Base-by-base conservation (phyloP, 2,888 invertebrate species). In the Eilema depressum region DNA sequence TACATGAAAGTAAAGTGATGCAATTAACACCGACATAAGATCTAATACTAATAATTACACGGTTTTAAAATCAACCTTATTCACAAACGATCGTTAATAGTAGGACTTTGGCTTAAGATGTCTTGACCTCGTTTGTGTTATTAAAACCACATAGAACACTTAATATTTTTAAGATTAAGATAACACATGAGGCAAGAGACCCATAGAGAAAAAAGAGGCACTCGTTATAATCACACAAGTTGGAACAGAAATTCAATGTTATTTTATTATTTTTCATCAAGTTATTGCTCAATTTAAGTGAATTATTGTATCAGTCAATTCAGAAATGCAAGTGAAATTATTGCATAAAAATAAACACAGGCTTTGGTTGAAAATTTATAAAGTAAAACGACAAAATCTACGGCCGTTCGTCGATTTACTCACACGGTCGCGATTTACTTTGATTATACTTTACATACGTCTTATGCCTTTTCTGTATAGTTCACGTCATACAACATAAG, bases 131-230 rank as follows among this genome's bases (percentile, higher is more conserved):
- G 53, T 53, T 53, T 2, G 53, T 53, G 8, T 53, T 53, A n/a
- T 53, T 53, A n/a, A 10, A 14, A 53, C 20, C 10, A n/a, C 10
- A 53, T 53, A 53, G n/a, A 47, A 20, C 47, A 47, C 47, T 47
- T 47, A 17, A 47, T n/a, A 53, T 53, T n/a, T 41, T 17, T 17
- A 53, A 53, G 53, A 53, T 53, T 53, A 17, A 47, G 47, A 47
- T 47, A 53, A 53, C n/a, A 53, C 53, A 53, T 53, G 53, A 53
- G n/a, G n/a, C 53, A 53, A 53, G 53, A 53, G 53, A 53, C 53
- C 53, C 10, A 53, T n/a, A 53, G 53, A 53, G 8, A n/a, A 10
- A n/a, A n/a, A 53, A n/a, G 10, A 10, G n/a, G 53, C 3, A 10
- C 5, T 47, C 47, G 47, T 47, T n/a, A 53, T 53, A 53, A 2